Evolutionary conservation across 2,888 invertebrate genomes (phyloP), one percentile per base, ranked within the genome.

Genomic region (Rotaria magnacalcarata): DNA sequence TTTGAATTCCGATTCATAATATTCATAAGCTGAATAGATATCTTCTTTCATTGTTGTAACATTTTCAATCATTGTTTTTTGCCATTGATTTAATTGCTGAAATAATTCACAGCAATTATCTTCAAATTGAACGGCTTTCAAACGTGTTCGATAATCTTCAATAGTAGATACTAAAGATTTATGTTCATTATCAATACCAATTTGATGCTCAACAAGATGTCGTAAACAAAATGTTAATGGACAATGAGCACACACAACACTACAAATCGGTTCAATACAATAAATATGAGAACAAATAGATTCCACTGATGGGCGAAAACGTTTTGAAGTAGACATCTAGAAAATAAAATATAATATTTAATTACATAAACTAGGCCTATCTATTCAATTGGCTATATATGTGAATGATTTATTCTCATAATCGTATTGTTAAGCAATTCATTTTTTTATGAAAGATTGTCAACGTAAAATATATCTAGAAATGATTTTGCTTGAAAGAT

Each of bases 171-270:
- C 24, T 5, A 75, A 75, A 75, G 8, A 41, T 43, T 43, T 75
- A 43, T 75, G 19, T 75, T 75, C 75, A 41, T 43, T 75, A 21
- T 75, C 75, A 60, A 60, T 60, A 4, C 14, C 60, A 14, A 14
- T 60, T 43, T 75, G 75, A 75, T 75, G 75, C 43, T 75, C 75
- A 41, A 43, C 43, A 43, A 75, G 75, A 75, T 75, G 75, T 21
- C 21, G 41, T 75, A 75, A 75, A 75, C 75, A 75, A 43, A 75
- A 75, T 75, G 6, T 75, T 19, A 75, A 43, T 24, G 41, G 19
- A 75, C 75, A 75, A 24, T 75, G 43, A 41, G 43, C 41, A 75
- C 75, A 75, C 14, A n/a, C 11, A 14, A 60, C 10, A 27, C 4
- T 27, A 60, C 60, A 27, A 0, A 27, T 11, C 27, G 27, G 0